A percentile compares a stretch with the other conserved stretches of the same genome.
phyloP scores from a whole-genome alignment of 2,888 invertebrate species.

The Esperia sulphurella region DNA sequence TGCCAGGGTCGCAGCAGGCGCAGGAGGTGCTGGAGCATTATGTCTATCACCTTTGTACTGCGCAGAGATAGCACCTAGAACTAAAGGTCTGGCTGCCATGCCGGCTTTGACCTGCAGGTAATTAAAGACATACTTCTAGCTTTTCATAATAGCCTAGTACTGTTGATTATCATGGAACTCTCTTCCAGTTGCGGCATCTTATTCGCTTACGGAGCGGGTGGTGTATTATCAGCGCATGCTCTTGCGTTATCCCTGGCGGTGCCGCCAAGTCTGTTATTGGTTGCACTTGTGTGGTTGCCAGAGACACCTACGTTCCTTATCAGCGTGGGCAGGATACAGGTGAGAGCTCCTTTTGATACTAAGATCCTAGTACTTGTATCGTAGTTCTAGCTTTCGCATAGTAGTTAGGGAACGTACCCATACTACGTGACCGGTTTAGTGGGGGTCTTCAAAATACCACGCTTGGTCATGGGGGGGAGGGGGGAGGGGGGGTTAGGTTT shows the following conservation, averaged over 20 bases:
- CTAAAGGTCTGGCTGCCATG: slow-evolving; percentile 61
- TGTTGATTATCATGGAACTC: too few relatives aligned
- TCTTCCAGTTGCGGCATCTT: slow-evolving; percentile 62
- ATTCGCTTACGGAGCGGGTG: slow-evolving; percentile 64
- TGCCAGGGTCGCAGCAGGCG: slow-evolving; percentile 63
- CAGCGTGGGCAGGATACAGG: slow-evolving; percentile 65
- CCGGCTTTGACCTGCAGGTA: slow-evolving; percentile 68
- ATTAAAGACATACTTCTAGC: background rate
- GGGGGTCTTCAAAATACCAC: too few relatives aligned
- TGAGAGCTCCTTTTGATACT: slow-evolving; percentile 14
- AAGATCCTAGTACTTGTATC: too few relatives aligned
- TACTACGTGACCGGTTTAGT: too few relatives aligned
- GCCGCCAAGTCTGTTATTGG: slow-evolving; percentile 53
- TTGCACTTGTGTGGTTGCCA: slow-evolving; percentile 63
- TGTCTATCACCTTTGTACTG: slow-evolving; percentile 64
- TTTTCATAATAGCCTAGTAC: too few relatives aligned
- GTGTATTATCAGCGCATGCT: slow-evolving; percentile 62
- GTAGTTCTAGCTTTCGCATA: too few relatives aligned
- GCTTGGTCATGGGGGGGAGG: too few relatives aligned
- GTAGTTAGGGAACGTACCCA: too few relatives aligned
- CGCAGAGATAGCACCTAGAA: slow-evolving; percentile 66
- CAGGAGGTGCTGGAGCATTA: slow-evolving; percentile 65
- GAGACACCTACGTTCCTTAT: slow-evolving; percentile 70
- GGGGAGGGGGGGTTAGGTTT: too few relatives aligned
- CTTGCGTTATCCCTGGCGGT: slow-evolving; percentile 59